phyloP scores from a whole-genome alignment of 2,113 vertebrate species.

The Oncorhynchus kisutch region DNA sequence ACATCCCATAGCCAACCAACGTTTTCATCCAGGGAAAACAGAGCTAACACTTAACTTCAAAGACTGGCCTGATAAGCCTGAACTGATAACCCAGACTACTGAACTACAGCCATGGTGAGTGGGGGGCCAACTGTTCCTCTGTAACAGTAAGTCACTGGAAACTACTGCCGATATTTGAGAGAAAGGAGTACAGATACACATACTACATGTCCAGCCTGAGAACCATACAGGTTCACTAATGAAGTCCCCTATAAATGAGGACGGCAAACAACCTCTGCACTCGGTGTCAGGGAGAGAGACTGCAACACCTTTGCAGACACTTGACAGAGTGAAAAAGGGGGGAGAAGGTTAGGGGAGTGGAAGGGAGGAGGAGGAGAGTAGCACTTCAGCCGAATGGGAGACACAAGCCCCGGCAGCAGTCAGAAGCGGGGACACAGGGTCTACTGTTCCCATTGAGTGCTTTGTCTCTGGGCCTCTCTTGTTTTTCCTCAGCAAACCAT shows the following conservation, averaged over 20 bases:
- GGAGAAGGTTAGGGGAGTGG: slow-evolving; percentile 34
- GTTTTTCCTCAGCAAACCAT: slow-evolving; percentile 83
- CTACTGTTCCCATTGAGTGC: slow-evolving; percentile 84
- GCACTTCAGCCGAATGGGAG: slow-evolving; percentile 76
- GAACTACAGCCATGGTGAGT: slow-evolving; percentile 2
- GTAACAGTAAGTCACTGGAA: too few species aligned
- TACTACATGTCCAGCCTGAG: too few species aligned
- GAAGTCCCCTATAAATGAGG: slow-evolving; percentile 36
- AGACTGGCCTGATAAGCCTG: slow-evolving; percentile 59
- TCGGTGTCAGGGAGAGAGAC: slow-evolving; percentile 53
- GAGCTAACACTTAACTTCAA: slow-evolving; percentile 60
- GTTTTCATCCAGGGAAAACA: slow-evolving; percentile 60
- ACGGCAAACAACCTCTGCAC: slow-evolving; percentile 57
- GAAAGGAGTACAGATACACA: too few species aligned
- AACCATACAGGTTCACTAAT: too few species aligned
- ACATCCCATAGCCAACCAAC: slow-evolving; percentile 49
- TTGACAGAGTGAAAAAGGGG: slow-evolving; percentile 64
- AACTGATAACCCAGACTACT: slow-evolving; percentile 41
- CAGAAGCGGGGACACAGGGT: slow-evolving; percentile 81
- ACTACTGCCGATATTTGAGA: too few species aligned
- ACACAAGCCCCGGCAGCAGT: slow-evolving; percentile 74
- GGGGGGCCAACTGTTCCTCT: too few species aligned
- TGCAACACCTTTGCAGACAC: slow-evolving; percentile 70
- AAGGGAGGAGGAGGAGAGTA: slow-evolving; percentile 59
- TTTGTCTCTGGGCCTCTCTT: slow-evolving; percentile 85